A percentile compares a stretch with the other conserved stretches of the same genome.
Evolutionary conservation across 2,797 vertebrate genomes (phyloP).

Genomic region (Emys orbicularis): DNA sequence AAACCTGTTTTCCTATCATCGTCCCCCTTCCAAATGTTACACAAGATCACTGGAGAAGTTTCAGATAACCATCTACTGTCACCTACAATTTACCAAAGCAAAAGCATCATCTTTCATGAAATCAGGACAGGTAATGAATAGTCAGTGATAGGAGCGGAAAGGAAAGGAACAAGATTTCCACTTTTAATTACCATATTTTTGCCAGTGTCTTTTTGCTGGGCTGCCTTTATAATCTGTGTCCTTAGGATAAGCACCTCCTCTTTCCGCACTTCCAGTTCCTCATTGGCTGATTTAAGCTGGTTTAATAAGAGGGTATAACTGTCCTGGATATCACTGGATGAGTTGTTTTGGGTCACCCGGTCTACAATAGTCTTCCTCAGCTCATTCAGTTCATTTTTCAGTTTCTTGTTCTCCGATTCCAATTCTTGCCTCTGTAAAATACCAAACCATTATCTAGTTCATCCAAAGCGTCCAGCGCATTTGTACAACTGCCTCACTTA

Average conservation of each 20-base stretch:
- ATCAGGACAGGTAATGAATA: neutral
- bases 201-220: slow-evolving; percentile 79
- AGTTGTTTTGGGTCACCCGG: slow-evolving; percentile 76
- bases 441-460: neutral
- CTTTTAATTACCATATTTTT: slow-evolving; percentile 74
- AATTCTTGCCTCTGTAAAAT: slow-evolving; percentile 92
- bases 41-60: neutral
- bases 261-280: slow-evolving; percentile 96
- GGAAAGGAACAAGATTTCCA: neutral
- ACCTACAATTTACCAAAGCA: too few species aligned
- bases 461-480: neutral
- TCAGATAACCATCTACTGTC: neutral
- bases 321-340: slow-evolving; percentile 82
- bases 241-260: slow-evolving; percentile 95
- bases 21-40: neutral
- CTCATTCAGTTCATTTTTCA: slow-evolving; percentile 95
- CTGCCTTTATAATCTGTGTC: slow-evolving; percentile 89
- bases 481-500: neutral
- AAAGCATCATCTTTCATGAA: rapidly evolving
- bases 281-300: slow-evolving; percentile 89
- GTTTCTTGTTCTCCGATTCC: slow-evolving; percentile 95
- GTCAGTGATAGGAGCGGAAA: rapidly evolving
- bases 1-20: neutral
- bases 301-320: slow-evolving; percentile 88
- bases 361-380: slow-evolving; percentile 86